Evolutionary conservation across 2,113 vertebrate species (phyloP).

Genomic region (human): GRCh38 chr16:13759501-13760000

Average conservation of each 20-base stretch:
- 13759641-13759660: not conserved
- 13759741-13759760: not conserved
- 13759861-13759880: not conserved
- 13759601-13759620: not conserved
- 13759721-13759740: not conserved
- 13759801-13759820: not conserved
- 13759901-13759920: not conserved
- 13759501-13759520: constrained; percentile 22
- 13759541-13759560: not conserved
- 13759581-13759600: not conserved
- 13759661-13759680: not conserved
- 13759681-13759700: not conserved
- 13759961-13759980: not conserved
- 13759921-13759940: not conserved
- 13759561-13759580: not conserved
- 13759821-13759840: no score
- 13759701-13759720: not conserved
- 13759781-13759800: not conserved
- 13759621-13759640: not conserved
- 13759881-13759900: not conserved
- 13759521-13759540: constrained; percentile 32
- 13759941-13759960: not conserved
- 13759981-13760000: not conserved
- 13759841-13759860: not conserved
- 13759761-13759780: not conserved